Evolutionary conservation across 2,888 invertebrate genomes (phyloP).

Genomic region (Endomychus coccineus): DNA sequence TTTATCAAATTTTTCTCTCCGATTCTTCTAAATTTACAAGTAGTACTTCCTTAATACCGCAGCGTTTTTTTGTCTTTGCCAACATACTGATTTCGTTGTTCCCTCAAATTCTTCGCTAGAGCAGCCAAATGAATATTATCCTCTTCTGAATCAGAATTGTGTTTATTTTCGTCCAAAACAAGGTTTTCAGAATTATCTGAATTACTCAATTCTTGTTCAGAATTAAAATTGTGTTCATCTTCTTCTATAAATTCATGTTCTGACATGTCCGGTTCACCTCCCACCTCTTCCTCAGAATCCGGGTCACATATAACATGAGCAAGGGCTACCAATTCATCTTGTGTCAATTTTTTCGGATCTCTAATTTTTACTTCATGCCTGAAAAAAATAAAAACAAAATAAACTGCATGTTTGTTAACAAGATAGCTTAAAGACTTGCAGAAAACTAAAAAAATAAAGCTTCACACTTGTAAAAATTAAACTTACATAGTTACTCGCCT

Average conservation of each 20-base stretch:
- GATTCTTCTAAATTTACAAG: constrained; percentile 20
- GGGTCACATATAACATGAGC: constrained; percentile 7
- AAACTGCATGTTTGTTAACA: too few species aligned
- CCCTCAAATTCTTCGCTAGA: too few species aligned
- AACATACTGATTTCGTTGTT: constrained; percentile 10
- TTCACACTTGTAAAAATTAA: too few species aligned
- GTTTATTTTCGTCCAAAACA: constrained; percentile 1
- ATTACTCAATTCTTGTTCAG: constrained; percentile 16
- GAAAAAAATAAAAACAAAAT: too few species aligned
- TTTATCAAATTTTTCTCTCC: constrained; percentile 18
- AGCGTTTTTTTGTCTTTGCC: constrained; percentile 19
- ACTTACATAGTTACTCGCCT: constrained; percentile 10
- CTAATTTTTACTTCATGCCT: constrained; percentile 3
- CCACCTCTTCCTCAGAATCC: constrained; percentile 15
- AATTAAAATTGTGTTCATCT: constrained; percentile 16
- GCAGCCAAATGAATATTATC: too few species aligned
- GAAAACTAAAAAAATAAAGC: background rate
- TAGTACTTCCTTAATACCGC: constrained; percentile 17
- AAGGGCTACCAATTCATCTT: constrained; percentile 5
- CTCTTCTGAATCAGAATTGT: constrained; percentile 7
- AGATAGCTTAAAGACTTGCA: too few species aligned
- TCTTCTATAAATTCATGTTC: constrained; percentile 19
- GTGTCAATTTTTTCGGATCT: constrained; percentile 4
- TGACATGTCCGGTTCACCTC: constrained; percentile 16
- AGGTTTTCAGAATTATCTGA: constrained; percentile 3